Conservation (phyloP, 2,888 invertebrate species). For the Copidosoma aretas region DNA sequence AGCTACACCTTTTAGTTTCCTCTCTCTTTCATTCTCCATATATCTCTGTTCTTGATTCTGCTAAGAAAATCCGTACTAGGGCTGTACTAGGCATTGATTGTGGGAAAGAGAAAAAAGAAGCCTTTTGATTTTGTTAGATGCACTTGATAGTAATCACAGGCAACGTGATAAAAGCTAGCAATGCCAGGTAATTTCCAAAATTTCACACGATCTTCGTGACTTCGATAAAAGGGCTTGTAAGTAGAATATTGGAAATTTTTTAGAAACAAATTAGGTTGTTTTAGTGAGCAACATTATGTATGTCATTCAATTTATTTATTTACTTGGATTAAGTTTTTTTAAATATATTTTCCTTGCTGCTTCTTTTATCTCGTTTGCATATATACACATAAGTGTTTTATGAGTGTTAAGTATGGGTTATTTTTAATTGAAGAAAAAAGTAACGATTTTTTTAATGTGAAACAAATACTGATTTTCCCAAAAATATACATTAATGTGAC, state of each 20-base stretch:
- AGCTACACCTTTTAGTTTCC: slow-evolving; percentile 35
- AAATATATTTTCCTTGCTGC: not conserved
- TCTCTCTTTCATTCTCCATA: not conserved
- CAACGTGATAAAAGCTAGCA: slow-evolving; percentile 29
- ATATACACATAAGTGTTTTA: not conserved
- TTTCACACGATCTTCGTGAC: not conserved
- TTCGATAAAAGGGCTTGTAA: not conserved
- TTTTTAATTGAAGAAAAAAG: too few species aligned
- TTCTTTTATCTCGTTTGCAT: slow-evolving; percentile 21
- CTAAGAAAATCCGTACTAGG: slow-evolving; percentile 33
- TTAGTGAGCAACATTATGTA: not conserved
- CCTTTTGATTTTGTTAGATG: slow-evolving; percentile 20
- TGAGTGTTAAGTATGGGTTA: too few species aligned
- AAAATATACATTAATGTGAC: too few species aligned
- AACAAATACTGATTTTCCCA: too few species aligned
- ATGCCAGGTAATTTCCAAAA: not conserved
- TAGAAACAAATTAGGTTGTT: too few species aligned
- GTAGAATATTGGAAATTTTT: not conserved
- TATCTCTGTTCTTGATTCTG: slow-evolving; percentile 12
- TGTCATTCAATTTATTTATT: not conserved
- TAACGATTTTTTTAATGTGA: too few species aligned
- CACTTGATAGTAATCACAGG: slow-evolving; percentile 4
- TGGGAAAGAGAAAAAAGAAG: not conserved
- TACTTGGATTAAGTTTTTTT: not conserved
- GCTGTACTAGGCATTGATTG: slow-evolving; percentile 35